Percentiles rank a stretch among this genome's conserved stretches.
Evolutionary conservation across 2,797 vertebrate species (phyloP).

Genomic region (Euphonia xanthogaster): DNA sequence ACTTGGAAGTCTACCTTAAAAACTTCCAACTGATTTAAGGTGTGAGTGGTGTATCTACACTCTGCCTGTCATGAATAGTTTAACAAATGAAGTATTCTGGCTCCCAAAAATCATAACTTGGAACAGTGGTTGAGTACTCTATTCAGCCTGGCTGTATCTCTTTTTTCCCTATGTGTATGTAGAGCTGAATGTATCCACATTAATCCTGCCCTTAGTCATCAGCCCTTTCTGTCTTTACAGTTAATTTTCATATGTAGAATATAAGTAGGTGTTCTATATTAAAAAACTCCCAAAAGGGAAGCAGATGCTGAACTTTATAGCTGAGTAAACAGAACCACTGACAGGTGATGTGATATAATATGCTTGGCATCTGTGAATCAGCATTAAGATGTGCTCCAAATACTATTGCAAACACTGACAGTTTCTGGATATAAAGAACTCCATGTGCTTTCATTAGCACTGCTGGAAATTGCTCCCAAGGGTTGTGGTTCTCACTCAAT

Average conservation of each 20-base stretch:
- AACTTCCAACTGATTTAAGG: background rate
- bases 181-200: background rate
- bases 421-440: constrained; percentile 20
- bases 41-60: background rate
- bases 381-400: constrained; percentile 23
- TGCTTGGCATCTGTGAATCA: constrained; percentile 9
- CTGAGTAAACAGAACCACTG: constrained; percentile 13
- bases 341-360: constrained; percentile 14
- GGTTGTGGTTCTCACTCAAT: constrained; percentile 1
- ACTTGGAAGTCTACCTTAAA: background rate
- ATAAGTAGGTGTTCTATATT: background rate
- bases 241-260: background rate
- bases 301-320: constrained; percentile 24
- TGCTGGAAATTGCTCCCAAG: constrained; percentile 38
- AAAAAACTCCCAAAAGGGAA: background rate
- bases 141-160: background rate
- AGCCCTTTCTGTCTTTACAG: background rate
- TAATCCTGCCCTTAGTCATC: background rate
- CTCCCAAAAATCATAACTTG: background rate
- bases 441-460: background rate
- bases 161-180: background rate
- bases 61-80: background rate
- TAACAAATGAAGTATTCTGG: background rate
- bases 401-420: background rate
- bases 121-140: background rate